Evolutionary conservation across 2,888 invertebrate genomes (phyloP), one percentile per base, ranked within the genome.

Genomic region (Koerneria pararmatus): DNA sequence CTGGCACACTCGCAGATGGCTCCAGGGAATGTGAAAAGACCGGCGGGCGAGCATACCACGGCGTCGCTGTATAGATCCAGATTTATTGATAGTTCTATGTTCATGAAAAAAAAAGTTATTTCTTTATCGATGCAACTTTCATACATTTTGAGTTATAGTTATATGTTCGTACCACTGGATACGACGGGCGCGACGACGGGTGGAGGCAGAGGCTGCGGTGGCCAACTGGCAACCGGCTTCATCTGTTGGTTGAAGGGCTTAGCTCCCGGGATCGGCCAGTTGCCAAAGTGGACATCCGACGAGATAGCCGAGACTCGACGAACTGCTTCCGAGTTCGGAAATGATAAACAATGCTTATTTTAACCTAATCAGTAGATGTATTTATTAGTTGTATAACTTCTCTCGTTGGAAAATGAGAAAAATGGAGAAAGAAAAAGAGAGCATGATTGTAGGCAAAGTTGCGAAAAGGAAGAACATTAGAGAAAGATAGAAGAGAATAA

Each of bases 231-330:
- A 6, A 63, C 46, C n/a, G 63, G 63, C 63, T 63, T 63, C 63
- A 63, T 63, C 5, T 63, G n/a, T 4, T 1, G 2, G 31, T 32
- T 51, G 41, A 63, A 63, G 19, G 63, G 71, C 41, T 70, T 71
- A 2, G 76, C 67, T 22, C 76, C 76, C 2, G 76, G 75, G 54
- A 76, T 76, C 3, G 76, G 76, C 76, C 76, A 76, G 48, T 76
- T 76, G 1, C 76, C 76, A 31, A 76, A 73, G 53, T 71, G 73
- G 8, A 66, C 58, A 27, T 75, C 74, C 29, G 72, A 57, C 0
- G 75, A 73, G 34, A 70, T 68, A 0, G 74, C 73, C 6, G 66
- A 34, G 22, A 66, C 61, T 11, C 58, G 22, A 4, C 58, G 60
- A 27, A 73, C 53, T 2, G 54, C 32, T 37, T 63, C 63, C 5